These are phyloP conservation scores for Calidris pygmaea DNA, from an alignment of 2,113 vertebrate species.

Conservation along the genomic window DNA sequence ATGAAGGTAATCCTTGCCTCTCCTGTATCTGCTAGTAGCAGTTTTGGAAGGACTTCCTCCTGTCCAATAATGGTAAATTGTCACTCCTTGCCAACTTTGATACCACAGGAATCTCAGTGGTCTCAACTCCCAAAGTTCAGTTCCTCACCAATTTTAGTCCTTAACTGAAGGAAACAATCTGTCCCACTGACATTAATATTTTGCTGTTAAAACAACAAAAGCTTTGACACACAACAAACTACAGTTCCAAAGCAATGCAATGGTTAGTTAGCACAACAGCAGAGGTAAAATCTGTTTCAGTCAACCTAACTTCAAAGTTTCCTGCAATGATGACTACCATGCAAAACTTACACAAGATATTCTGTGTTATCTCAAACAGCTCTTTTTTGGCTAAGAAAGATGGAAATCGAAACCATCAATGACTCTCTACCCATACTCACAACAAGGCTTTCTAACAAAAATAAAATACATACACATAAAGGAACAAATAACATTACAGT, in stretches of 20 bases:
- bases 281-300: not conserved
- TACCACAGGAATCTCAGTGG: not conserved
- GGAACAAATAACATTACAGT: not conserved
- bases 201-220: not conserved
- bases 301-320: not conserved
- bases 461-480: not conserved
- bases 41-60: not conserved
- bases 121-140: not conserved
- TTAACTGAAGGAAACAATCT: not conserved
- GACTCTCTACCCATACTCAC: not conserved
- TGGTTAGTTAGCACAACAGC: not conserved
- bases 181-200: not conserved
- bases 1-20: not conserved
- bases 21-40: not conserved
- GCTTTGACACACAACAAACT: not conserved
- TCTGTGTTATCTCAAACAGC: not conserved
- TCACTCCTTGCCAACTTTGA: not conserved
- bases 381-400: constrained; percentile 17
- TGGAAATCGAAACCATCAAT: not conserved
- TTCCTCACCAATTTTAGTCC: not conserved
- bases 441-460: not conserved
- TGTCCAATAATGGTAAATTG: rapidly evolving
- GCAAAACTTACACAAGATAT: constrained; percentile 5
- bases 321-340: not conserved
- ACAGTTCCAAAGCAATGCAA: not conserved